Base-by-base conservation (phyloP, 2,888 invertebrate genomes). In the Dryadula phaetusa region DNA sequence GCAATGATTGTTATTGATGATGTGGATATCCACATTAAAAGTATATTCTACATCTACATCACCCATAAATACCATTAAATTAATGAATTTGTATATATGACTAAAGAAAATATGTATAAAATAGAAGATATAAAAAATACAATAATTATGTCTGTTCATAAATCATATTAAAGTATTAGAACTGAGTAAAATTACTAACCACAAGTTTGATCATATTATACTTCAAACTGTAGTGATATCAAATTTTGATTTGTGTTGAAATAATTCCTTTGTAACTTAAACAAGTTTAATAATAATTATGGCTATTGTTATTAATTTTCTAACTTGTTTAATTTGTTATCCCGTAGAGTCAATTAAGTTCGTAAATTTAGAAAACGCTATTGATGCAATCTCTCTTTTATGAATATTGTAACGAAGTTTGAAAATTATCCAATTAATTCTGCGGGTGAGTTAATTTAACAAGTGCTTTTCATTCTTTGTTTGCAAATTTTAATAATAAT, bases 341-440 rank as follows among this genome's bases (percentile, higher is more conserved):
- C 62, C 61, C 64, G 70, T 56, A n/a, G 68, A 69, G 64, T 70
- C 58, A 66, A 69, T 69, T 69, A 64, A 62, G 28, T 64, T 44
- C 12, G 47, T 61, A 56, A 64, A 64, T 56, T 67, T 67, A 58
- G 54, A 65, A 62, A 47, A 54, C 56, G 42, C 25, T 61, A 63
- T 66, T 66, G 67, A 64, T 66, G 62, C 62, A 71, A 62, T 68
- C 60, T 58, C 56, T 61, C 53, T 34, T 63, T 66, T 66, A 64
- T 69, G 61, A 69, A 69, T 69, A 69, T 54, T 66, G 53, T 67
- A 64, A 61, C 61, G 42, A 44, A 61, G 34, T 44, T 44, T 42
- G 61, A 60, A 68, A 68, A 66, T 67, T 67, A 73, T 69, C 61
- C 67, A 67, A 72, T 67, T 73, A 66, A 72, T 72, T 69, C 62